Base-by-base conservation (phyloP, 30 jellyfish, hydroid and myxozoan genomes). In the Cassiopea andromeda region DNA sequence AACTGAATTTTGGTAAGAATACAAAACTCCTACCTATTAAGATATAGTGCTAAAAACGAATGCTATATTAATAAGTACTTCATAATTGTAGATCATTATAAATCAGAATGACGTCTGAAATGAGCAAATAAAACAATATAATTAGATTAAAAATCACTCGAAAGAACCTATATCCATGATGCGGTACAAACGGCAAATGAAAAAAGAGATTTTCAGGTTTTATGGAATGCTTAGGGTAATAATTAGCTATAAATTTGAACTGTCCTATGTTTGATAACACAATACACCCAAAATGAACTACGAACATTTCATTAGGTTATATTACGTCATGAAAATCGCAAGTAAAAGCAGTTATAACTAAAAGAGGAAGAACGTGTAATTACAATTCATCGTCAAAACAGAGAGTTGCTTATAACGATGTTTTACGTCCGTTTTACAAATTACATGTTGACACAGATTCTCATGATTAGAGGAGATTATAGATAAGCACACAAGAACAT, bases 401-500 rank as follows among this genome's bases (percentile, higher is more conserved):
- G 50, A 43, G 50, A 7, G 57, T 19, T 70, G 79, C 27, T 70
- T 70, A 54, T 1, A 64, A 64, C 73, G 73, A 64, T 64, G 73
- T 64, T 64, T 13, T 2, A 5, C 0, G 19, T 64, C 64, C 64
- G 15, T 4, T 64, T 64, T 17, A 75, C 44, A 58, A 75, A 75
- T 77, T 48, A 77, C 71, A 48, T 48, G 86, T 48, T 46, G 27
- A 77, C 73, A 77, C 57, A 48, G 73, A 48, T 18, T 48, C 48
- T 27, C 50, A 77, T 77, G 16, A 19, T 61, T 77, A 77, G 86
- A 77, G 86, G 79, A 82, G 70, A 69, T 27, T 9, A 13, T 46
- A 44, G 75, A 9, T 45, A 10, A 83, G 85, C 91, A 83, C 91
- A 73, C 91, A 60, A 83, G 91, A 48, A 83, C 91, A 83, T 83